These are phyloP conservation scores for Eremophila alpestris DNA, from an alignment of 2,797 vertebrate genomes.

Conservation along the genomic window DNA sequence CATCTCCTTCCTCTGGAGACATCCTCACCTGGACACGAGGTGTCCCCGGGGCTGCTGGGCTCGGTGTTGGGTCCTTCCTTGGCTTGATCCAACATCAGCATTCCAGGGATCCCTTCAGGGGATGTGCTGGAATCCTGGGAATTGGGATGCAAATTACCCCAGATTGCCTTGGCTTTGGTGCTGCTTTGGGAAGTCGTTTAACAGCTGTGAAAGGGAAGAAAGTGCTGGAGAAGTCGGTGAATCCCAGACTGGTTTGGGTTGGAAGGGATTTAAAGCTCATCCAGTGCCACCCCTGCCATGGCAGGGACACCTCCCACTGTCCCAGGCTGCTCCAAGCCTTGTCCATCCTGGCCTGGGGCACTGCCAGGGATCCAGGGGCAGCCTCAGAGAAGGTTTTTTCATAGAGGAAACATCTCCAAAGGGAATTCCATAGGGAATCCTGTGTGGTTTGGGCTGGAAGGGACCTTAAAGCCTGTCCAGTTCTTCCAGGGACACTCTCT, in stretches of 20 bases:
- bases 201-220: not conserved
- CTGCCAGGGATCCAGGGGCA: not conserved
- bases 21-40: accelerated
- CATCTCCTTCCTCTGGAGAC: not conserved
- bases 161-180: not conserved
- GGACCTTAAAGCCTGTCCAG: accelerated
- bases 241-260: not conserved
- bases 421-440: too few species aligned
- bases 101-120: not conserved
- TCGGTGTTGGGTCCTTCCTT: not conserved
- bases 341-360: accelerated
- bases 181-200: not conserved
- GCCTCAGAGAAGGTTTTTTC: not conserved
- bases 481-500: not conserved
- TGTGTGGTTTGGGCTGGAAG: not conserved
- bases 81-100: not conserved
- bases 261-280: accelerated
- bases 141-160: not conserved
- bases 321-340: not conserved
- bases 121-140: not conserved
- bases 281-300: too few species aligned
- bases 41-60: not conserved
- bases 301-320: accelerated
- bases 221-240: not conserved
- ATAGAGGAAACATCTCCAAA: too few species aligned